Evolutionary conservation across 1,140 invertebrate species (phyloP).

Genomic region (Notospermus geniculatus): DNA sequence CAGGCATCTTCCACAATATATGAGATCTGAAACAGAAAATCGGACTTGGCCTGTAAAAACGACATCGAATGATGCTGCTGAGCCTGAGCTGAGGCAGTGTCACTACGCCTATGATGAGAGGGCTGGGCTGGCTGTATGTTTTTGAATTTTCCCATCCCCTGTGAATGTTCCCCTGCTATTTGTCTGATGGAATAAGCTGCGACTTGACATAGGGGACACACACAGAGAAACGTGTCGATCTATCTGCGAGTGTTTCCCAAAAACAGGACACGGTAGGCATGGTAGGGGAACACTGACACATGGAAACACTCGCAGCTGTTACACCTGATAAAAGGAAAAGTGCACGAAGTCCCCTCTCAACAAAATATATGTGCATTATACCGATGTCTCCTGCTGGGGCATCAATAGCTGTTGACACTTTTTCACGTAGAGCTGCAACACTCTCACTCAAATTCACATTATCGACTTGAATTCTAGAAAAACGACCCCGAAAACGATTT

Average conservation of each 20-base stretch:
- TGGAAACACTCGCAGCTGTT: no score
- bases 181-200: no score
- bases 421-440: not conserved
- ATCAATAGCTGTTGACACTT: not conserved
- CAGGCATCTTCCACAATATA: constrained; percentile 22
- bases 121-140: no score
- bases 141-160: no score
- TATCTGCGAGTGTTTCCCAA: not conserved
- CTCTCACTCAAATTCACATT: not conserved
- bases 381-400: not conserved
- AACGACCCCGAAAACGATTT: not conserved
- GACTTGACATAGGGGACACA: no score
- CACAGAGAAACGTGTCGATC: no score
- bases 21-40: constrained; percentile 24
- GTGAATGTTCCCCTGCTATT: not conserved
- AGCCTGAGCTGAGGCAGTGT: not conserved
- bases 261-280: not conserved
- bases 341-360: no score
- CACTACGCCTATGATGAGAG: no score
- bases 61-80: not conserved
- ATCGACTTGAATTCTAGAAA: not conserved
- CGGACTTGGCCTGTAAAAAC: not conserved
- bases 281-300: no score
- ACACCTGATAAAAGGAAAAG: no score
- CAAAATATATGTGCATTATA: no score